phyloP scores from a whole-genome alignment of 2,113 vertebrate species.

The Phainopepla nitens region DNA sequence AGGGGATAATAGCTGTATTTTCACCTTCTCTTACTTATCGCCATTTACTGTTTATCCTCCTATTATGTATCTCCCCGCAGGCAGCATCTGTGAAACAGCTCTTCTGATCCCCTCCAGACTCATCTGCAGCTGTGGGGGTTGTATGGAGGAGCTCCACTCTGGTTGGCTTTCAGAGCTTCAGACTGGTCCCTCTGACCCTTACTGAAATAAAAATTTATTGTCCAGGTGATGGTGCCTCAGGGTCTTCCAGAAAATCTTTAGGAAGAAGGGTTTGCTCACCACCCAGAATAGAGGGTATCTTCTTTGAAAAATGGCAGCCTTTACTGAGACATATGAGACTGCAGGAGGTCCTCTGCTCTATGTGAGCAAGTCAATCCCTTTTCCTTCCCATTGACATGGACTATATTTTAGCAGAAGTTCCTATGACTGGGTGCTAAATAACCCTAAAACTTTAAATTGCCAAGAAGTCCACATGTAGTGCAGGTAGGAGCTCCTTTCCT shows the following conservation, averaged over 20 bases:
- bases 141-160: not conserved
- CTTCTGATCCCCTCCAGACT: not conserved
- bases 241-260: not conserved
- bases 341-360: not conserved
- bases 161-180: not conserved
- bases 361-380: not conserved
- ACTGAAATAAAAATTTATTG: not conserved
- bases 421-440: not conserved
- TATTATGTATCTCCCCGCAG: not conserved
- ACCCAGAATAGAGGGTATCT: not conserved
- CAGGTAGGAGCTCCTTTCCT: not conserved
- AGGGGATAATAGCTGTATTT: not conserved
- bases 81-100: not conserved
- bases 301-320: not conserved
- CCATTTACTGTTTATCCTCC: not conserved
- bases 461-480: not conserved
- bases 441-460: not conserved
- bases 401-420: not conserved
- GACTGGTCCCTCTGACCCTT: not conserved
- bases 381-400: rapidly evolving
- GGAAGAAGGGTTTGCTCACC: not conserved
- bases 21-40: not conserved
- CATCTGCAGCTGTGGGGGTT: not conserved
- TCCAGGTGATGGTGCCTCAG: not conserved
- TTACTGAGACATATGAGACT: not conserved